These are phyloP conservation scores for Gymnopithys bicolor DNA, from an alignment of 2,797 vertebrate genomes.

Conservation along the genomic window DNA sequence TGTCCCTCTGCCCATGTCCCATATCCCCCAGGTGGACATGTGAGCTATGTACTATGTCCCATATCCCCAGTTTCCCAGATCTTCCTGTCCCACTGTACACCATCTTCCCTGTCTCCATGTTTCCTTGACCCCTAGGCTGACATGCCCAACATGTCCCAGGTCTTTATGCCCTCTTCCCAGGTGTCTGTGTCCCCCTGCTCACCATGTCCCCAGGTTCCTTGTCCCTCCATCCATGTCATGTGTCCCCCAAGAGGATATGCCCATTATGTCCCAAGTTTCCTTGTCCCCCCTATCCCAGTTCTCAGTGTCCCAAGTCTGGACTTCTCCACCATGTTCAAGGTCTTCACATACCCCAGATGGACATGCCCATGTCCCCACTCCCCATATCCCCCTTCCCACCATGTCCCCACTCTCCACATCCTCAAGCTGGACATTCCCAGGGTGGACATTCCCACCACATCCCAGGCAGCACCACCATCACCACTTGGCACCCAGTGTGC, in stretches of 20 bases:
- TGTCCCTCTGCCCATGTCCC: too few relatives aligned
- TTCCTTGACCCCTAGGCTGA: neutral
- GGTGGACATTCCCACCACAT: neutral
- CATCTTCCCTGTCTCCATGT: neutral
- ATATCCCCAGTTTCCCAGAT: neutral
- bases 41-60: neutral
- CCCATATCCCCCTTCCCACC: neutral
- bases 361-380: neutral
- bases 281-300: neutral
- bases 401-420: neutral
- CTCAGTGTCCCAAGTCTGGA: neutral
- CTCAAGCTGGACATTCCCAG: neutral
- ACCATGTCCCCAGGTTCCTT: accelerated
- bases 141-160: neutral
- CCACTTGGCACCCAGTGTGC: neutral
- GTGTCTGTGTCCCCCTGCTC: neutral
- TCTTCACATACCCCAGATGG: neutral
- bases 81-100: neutral
- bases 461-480: neutral
- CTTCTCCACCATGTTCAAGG: neutral
- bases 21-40: neutral
- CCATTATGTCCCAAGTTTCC: neutral
- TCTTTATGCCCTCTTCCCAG: too few relatives aligned
- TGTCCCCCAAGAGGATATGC: neutral
- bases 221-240: neutral